Evolutionary conservation across 2,888 invertebrate species (phyloP).

Genomic region (Ophioninae sp.): DNA sequence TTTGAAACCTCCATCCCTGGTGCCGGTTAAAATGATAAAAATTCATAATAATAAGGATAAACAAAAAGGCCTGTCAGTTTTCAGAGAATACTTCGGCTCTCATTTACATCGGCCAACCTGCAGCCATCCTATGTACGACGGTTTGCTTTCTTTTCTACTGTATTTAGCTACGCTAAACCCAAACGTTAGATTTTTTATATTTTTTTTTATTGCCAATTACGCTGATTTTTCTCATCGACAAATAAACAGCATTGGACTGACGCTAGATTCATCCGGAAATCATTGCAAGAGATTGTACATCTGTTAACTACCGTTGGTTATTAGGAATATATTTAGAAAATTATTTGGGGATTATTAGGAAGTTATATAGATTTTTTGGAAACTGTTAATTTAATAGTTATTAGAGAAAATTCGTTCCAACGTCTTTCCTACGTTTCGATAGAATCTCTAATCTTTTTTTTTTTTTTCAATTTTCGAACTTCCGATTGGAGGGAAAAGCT

Average conservation of each 20-base stretch:
- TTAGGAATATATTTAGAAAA: background rate
- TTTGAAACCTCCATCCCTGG: conserved; percentile 22
- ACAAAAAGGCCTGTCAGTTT: background rate
- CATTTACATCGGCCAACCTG: background rate
- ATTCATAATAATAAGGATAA: conserved; percentile 17
- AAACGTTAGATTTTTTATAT: background rate
- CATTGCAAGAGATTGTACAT: background rate
- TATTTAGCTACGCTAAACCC: background rate
- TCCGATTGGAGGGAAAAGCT: too few relatives aligned
- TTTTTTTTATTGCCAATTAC: too few relatives aligned
- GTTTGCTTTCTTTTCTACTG: background rate
- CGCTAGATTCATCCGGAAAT: background rate
- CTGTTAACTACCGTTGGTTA: background rate
- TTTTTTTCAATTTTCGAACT: too few relatives aligned
- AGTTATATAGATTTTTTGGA: too few relatives aligned
- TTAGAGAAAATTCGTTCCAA: too few relatives aligned
- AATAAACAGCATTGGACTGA: too few relatives aligned
- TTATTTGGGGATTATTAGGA: too few relatives aligned
- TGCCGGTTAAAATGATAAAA: conserved; percentile 32
- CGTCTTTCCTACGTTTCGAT: too few relatives aligned
- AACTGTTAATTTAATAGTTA: too few relatives aligned
- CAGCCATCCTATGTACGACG: background rate
- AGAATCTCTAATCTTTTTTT: too few relatives aligned
- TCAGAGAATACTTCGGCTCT: background rate
- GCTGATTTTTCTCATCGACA: too few relatives aligned